Evolutionary conservation across 2,888 invertebrate species (phyloP).

Genomic region (Petrolisthes manimaculis): DNA sequence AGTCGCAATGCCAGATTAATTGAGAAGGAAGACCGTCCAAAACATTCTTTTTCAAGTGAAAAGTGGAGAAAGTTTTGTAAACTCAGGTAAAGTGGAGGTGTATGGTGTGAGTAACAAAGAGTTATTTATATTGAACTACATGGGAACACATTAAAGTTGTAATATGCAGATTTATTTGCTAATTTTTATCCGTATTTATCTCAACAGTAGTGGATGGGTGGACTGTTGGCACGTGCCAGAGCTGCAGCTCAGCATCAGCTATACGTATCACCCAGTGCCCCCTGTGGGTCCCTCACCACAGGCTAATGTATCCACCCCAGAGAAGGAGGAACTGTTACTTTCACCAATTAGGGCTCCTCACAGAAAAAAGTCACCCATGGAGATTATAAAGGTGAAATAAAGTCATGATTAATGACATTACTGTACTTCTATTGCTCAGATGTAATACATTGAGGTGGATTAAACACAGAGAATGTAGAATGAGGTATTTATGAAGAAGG

Average conservation of each 20-base stretch:
- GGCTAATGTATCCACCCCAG: constrained; percentile 92
- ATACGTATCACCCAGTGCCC: constrained; percentile 92
- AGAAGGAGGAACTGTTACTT: constrained; percentile 91
- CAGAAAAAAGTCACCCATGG: constrained; percentile 66
- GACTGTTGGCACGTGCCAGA: constrained; percentile 97
- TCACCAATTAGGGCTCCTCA: constrained; percentile 90
- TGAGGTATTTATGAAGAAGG: background rate
- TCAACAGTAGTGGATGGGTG: constrained; percentile 82
- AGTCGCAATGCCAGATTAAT: constrained; percentile 89
- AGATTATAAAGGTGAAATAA: constrained; percentile 52
- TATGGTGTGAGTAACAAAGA: background rate
- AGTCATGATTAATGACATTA: too few species aligned
- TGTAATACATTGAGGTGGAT: background rate
- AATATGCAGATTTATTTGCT: background rate
- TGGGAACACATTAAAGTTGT: background rate
- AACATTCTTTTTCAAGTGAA: constrained; percentile 77
- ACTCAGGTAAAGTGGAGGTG: constrained; percentile 71
- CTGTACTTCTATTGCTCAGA: background rate
- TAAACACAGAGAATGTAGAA: background rate
- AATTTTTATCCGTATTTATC: background rate
- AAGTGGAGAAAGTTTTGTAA: constrained; percentile 80
- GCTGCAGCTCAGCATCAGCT: constrained; percentile 89
- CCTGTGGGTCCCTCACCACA: constrained; percentile 88
- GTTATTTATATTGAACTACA: background rate
- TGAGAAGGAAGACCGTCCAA: constrained; percentile 78